phyloP scores from a whole-genome alignment of 2,113 vertebrate genomes.

The Siphamia tubifer region DNA sequence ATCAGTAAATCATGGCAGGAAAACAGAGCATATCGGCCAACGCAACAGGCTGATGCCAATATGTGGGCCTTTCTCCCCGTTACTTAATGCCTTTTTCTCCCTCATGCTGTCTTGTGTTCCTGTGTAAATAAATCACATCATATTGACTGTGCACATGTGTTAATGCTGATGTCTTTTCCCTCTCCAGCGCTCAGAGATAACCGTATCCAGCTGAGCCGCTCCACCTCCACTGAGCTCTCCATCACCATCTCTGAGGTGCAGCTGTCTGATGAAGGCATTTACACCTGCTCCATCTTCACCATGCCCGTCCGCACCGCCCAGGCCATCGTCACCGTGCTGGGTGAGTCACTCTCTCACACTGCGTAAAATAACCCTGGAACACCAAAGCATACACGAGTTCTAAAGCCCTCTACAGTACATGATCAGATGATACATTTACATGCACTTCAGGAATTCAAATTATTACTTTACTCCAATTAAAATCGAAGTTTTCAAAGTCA shows the following conservation, averaged over 20 bases:
- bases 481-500: too few relatives aligned
- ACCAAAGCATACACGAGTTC: too few relatives aligned
- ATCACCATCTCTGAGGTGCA: constrained; percentile 93
- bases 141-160: background rate
- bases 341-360: constrained; percentile 75
- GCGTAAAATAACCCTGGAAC: too few relatives aligned
- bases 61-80: too few relatives aligned
- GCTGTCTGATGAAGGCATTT: constrained; percentile 92
- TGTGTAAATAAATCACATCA: background rate
- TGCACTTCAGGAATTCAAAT: too few relatives aligned
- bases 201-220: constrained; percentile 90
- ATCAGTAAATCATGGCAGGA: too few relatives aligned
- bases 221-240: constrained; percentile 88
- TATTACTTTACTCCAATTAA: too few relatives aligned
- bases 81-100: background rate
- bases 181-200: constrained; percentile 89
- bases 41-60: too few relatives aligned
- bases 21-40: too few relatives aligned
- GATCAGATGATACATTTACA: too few relatives aligned
- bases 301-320: constrained; percentile 92
- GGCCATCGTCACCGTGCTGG: constrained; percentile 92
- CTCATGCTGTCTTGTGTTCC: background rate
- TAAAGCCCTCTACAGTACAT: too few relatives aligned
- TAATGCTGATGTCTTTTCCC: background rate
- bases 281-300: constrained; percentile 98